Evolutionary conservation across 2,113 vertebrate species (phyloP).

Genomic region (Pituophis catenifer): DNA sequence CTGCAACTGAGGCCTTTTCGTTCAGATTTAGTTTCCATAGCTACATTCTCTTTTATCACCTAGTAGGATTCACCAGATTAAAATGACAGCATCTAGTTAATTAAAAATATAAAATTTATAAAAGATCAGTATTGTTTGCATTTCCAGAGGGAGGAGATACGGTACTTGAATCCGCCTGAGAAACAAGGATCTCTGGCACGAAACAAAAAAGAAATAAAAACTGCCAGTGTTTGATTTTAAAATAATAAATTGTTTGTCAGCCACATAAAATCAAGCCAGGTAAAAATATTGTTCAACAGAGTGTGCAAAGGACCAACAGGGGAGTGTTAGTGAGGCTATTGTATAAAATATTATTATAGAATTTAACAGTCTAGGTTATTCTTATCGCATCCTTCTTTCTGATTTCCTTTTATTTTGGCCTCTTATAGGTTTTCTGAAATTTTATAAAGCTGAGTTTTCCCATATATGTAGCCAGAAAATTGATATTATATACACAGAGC

Average conservation of each 20-base stretch:
- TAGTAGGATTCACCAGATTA: conserved; percentile 61
- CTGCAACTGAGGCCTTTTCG: conserved; percentile 46
- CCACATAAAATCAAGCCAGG: conserved; percentile 28
- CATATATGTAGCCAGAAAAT: neutral
- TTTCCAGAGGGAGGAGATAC: conserved; percentile 46
- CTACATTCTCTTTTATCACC: conserved; percentile 64
- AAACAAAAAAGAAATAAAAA: conserved; percentile 61
- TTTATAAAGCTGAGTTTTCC: neutral
- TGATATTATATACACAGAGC: neutral
- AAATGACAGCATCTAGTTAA: conserved; percentile 57
- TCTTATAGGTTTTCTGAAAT: neutral
- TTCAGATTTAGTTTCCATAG: conserved; percentile 69
- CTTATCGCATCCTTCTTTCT: neutral
- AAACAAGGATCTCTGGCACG: conserved; percentile 32
- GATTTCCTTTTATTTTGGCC: neutral
- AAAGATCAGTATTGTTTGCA: conserved; percentile 62
- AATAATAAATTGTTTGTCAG: conserved; percentile 42
- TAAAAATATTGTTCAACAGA: conserved; percentile 11
- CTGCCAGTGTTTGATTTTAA: conserved; percentile 52
- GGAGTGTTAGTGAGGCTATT: conserved; percentile 13
- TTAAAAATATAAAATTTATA: conserved; percentile 70
- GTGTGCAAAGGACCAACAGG: conserved; percentile 29
- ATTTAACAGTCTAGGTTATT: neutral
- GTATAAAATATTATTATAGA: neutral
- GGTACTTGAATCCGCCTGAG: conserved; percentile 54